Percentiles rank a stretch among this genome's conserved stretches.
These are phyloP conservation scores for Antheraea pernyi DNA, from an alignment of 1,140 invertebrate species.

Conservation along the genomic window DNA sequence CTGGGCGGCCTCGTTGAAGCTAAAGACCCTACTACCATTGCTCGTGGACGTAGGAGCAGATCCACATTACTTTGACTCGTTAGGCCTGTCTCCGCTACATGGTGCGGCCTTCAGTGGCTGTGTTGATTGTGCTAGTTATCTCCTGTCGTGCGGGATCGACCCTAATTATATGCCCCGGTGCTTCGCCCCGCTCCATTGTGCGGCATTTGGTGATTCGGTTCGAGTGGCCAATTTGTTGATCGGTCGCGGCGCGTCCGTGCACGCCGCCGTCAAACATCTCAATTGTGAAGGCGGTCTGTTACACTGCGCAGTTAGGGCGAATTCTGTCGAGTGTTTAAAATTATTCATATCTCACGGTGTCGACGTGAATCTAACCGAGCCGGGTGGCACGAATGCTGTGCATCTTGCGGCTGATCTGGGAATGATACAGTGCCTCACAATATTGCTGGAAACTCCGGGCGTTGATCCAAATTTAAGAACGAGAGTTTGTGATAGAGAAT, in stretches of 20 bases:
- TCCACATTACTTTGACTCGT: slow-evolving; percentile 83
- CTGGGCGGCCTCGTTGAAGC: slow-evolving; percentile 85
- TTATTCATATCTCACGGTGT: slow-evolving; percentile 85
- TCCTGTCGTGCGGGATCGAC: slow-evolving; percentile 84
- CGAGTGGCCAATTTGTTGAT: slow-evolving; percentile 86
- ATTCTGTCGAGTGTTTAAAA: slow-evolving; percentile 86
- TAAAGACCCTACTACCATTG: slow-evolving; percentile 81
- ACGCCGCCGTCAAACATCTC: slow-evolving; percentile 79
- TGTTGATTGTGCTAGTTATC: slow-evolving; percentile 83
- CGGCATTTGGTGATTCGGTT: slow-evolving; percentile 88
- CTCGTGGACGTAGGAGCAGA: slow-evolving; percentile 84
- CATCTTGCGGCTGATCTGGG: slow-evolving; percentile 89
- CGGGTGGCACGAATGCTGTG: slow-evolving; percentile 86
- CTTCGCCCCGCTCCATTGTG: slow-evolving; percentile 89
- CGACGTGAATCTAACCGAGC: slow-evolving; percentile 84
- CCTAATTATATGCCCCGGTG: slow-evolving; percentile 84
- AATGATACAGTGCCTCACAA: slow-evolving; percentile 83
- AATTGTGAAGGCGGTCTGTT: slow-evolving; percentile 88
- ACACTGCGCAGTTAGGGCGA: slow-evolving; percentile 87
- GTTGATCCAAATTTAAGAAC: slow-evolving; percentile 82
- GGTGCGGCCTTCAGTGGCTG: slow-evolving; percentile 89
- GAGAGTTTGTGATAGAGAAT: slow-evolving; percentile 83
- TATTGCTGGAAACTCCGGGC: slow-evolving; percentile 84
- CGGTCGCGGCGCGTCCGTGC: slow-evolving; percentile 82
- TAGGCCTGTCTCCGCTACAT: slow-evolving; percentile 86